A percentile compares a stretch with the other conserved stretches of the same genome.
Conservation (phyloP, 2,888 invertebrate genomes). For the Abscondita cerata region DNA sequence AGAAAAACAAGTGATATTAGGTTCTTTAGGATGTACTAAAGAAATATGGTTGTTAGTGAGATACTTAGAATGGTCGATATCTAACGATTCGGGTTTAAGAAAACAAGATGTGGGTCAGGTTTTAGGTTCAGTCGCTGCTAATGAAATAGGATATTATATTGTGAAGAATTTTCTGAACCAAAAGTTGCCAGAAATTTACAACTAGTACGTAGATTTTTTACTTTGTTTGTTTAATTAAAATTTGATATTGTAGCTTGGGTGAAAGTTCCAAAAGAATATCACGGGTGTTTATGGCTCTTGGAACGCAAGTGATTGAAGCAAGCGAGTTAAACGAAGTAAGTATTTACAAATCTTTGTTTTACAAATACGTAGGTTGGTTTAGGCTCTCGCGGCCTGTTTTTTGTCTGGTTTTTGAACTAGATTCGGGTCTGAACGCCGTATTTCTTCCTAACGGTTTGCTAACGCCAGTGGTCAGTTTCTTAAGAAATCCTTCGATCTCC, state of each 20-base stretch:
- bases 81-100: slow-evolving; percentile 68
- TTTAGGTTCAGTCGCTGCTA: slow-evolving; percentile 68
- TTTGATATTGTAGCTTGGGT: slow-evolving; percentile 58
- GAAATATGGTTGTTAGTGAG: slow-evolving; percentile 65
- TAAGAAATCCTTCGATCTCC: too few species aligned
- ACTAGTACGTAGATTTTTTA: slow-evolving; percentile 64
- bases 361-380: too few species aligned
- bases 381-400: too few species aligned
- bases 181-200: slow-evolving; percentile 67
- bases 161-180: slow-evolving; percentile 75
- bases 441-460: too few species aligned
- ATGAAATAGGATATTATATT: slow-evolving; percentile 73
- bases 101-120: slow-evolving; percentile 72
- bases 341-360: neutral
- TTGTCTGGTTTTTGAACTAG: too few species aligned
- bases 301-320: slow-evolving; percentile 60
- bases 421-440: too few species aligned
- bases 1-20: slow-evolving; percentile 69
- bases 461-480: too few species aligned
- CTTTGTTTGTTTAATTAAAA: slow-evolving; percentile 4
- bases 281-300: slow-evolving; percentile 42
- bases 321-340: slow-evolving; percentile 53
- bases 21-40: slow-evolving; percentile 71
- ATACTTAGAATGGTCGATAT: slow-evolving; percentile 71
- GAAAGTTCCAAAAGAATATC: slow-evolving; percentile 59